Evolutionary conservation across 1,140 invertebrate species (phyloP), one percentile per base, ranked within the genome.

Genomic region (Eriosoma lanigerum): DNA sequence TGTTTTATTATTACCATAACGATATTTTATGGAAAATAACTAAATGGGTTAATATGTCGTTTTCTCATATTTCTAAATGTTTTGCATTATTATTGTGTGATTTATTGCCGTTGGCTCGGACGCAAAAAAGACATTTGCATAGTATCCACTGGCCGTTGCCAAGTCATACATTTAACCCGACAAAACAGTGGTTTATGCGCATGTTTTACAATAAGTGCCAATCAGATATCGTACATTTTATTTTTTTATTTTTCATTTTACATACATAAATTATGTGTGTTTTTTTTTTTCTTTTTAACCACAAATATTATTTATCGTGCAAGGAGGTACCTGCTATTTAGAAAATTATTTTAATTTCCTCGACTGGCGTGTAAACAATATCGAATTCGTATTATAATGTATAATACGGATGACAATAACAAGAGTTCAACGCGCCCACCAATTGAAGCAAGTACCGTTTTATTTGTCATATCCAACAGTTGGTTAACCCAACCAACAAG

Each of bases 91-190:
- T 38, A 38, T 44, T 9, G 17, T 21, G 56, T 52, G 75, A 78
- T 78, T 62, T 78, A 78, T 78, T 26, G 56, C 75, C 21, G 9
- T 62, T 78, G 75, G 75, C 75, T 78, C 75, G 38, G 56, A 62
- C 75, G 75, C 75, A 78, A 78, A 78, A 78, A 78, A 78, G 75
- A 78, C 75, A 78, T 78, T 78, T 78, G 75, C 75, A 21, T 21
- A 60, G 48, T 62, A 78, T 78, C 75, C 3, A 62, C 56, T 26
- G n/a, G 3, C 29, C 56, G 32, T n/a, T 78, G 75, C 75, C 75
- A 78, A 78, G 24, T 48, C 62, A 62, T 48, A 38, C 38, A 19
- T 62, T 38, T 13, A 21, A 38, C 50, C 29, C 48, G 26, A 70
- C 46, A 24, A 44, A 66, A 73, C 52, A 26, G 75, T 26, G 44